phyloP scores from a whole-genome alignment of 2,797 vertebrate species.

The Rhinoraja longicauda region DNA sequence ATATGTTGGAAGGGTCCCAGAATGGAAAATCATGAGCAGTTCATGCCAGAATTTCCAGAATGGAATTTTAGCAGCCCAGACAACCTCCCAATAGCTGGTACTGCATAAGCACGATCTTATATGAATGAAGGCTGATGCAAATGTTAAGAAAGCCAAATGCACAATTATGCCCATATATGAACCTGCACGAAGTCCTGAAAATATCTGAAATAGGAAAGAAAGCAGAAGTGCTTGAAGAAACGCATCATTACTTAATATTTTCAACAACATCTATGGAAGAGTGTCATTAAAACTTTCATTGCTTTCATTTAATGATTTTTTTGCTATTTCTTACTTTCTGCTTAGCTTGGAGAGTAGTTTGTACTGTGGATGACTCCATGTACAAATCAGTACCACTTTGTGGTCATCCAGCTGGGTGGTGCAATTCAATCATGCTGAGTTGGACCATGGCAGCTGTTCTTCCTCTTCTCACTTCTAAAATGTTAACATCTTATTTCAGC shows the following conservation, averaged over 20 bases:
- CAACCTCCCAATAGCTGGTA: background rate
- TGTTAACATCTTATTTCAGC: background rate
- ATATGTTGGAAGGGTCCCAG: background rate
- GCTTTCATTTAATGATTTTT: background rate
- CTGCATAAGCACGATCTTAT: background rate
- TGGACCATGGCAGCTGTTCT: background rate
- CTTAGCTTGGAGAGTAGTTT: background rate
- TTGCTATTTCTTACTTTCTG: background rate
- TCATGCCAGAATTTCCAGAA: background rate
- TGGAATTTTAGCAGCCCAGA: background rate
- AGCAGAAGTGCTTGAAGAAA: background rate
- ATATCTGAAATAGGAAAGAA: background rate
- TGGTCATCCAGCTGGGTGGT: background rate
- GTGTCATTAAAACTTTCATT: background rate
- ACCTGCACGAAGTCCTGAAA: background rate
- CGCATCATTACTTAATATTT: background rate
- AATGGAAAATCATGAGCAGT: background rate
- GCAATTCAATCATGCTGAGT: background rate
- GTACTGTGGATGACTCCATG: background rate
- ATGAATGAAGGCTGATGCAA: background rate
- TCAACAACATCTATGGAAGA: background rate
- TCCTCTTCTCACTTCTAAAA: background rate
- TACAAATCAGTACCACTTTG: background rate
- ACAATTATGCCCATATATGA: background rate
- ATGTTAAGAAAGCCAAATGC: background rate